phyloP scores from a whole-genome alignment of 1,140 invertebrate genomes.

The Lordiphosa clarofinis region DNA sequence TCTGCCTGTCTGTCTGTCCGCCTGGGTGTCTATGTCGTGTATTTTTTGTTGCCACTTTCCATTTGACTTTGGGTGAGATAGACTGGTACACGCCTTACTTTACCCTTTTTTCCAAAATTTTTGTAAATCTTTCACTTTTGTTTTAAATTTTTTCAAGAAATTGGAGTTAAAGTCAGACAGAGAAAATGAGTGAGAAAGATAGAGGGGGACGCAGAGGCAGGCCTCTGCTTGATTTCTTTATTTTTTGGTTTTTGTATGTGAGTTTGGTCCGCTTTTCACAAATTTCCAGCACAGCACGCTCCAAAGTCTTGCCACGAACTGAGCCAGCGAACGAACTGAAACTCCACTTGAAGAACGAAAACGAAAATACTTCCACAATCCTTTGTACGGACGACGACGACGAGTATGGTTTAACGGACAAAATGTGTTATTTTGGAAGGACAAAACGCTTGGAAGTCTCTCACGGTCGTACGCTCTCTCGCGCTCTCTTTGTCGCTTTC shows the following conservation, averaged over 20 bases:
- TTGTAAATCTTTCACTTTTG: conserved; percentile 11
- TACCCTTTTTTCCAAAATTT: background rate
- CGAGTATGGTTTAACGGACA: background rate
- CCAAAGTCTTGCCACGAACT: conserved; percentile 76
- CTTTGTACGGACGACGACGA: conserved; percentile 45
- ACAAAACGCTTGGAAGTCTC: conserved; percentile 29
- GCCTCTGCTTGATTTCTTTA: conserved; percentile 2
- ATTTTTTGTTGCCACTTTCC: conserved; percentile 10
- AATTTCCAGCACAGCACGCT: conserved; percentile 72
- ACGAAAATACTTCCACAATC: conserved; percentile 59
- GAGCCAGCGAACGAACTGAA: conserved; percentile 50
- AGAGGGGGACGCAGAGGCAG: background rate
- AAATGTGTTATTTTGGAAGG: conserved; percentile 75
- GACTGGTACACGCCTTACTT: conserved; percentile 59
- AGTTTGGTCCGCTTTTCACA: conserved; percentile 46
- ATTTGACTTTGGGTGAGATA: background rate
- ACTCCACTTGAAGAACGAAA: conserved; percentile 32
- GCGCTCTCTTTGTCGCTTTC: conserved; percentile 10
- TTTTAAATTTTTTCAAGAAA: conserved; percentile 5
- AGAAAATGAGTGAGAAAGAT: background rate
- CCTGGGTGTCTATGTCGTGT: background rate
- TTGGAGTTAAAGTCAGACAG: background rate
- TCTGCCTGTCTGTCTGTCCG: conserved; percentile 34
- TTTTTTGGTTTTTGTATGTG: conserved; percentile 2
- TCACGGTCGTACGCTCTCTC: conserved; percentile 1